A percentile compares a stretch with the other conserved stretches of the same genome.
phyloP scores from a whole-genome alignment of 2,797 vertebrate species.

The Vireo griseus region DNA sequence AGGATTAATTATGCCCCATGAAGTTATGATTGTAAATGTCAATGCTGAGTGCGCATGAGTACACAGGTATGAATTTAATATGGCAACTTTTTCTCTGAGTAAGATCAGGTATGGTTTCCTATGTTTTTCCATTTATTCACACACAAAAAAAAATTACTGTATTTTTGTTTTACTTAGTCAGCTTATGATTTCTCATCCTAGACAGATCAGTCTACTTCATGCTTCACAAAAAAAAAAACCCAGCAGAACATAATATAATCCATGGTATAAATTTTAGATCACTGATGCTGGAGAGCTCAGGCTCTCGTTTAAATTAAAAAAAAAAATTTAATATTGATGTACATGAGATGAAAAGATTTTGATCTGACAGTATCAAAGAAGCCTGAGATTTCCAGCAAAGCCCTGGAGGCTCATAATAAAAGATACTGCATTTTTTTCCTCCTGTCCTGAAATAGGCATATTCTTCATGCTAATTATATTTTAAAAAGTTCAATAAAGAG shows the following conservation, averaged over 20 bases:
- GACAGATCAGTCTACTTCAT: background rate
- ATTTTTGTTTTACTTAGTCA: background rate
- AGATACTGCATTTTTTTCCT: background rate
- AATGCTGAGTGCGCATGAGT: background rate
- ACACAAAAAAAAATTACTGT: background rate
- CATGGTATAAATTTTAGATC: background rate
- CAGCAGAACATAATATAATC: background rate
- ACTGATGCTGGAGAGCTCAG: background rate
- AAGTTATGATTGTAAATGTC: background rate
- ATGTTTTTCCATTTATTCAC: background rate
- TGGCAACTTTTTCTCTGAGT: background rate
- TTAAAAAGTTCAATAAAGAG: background rate
- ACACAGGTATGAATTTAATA: background rate
- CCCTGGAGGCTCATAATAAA: background rate
- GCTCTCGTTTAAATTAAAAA: background rate
- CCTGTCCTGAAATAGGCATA: background rate
- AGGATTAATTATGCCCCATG: background rate
- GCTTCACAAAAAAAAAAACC: background rate
- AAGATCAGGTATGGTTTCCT: background rate
- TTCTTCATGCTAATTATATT: background rate
- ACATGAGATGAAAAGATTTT: conserved; percentile 33
- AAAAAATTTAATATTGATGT: background rate
- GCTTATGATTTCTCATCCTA: background rate
- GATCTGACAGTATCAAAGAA: conserved; percentile 14
- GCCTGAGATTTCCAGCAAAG: background rate